These are phyloP conservation scores for Lasius platythorax DNA, from an alignment of 2,888 invertebrate genomes.

Conservation along the genomic window DNA sequence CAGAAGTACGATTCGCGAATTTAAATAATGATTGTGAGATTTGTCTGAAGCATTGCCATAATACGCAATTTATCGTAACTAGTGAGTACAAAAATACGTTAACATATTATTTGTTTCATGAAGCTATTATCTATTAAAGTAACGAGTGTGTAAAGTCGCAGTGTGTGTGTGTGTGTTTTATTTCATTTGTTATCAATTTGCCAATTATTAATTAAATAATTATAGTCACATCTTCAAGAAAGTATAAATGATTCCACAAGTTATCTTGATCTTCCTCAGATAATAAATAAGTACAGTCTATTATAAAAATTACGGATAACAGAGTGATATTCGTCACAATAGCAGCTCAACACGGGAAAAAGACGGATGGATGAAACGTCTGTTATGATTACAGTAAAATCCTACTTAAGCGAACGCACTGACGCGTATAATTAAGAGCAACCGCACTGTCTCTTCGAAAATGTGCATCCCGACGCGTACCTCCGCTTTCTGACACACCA, in stretches of 20 bases:
- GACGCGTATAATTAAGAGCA: conserved; percentile 47
- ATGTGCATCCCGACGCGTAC: not conserved
- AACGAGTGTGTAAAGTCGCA: too few relatives aligned
- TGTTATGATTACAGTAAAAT: conserved; percentile 22
- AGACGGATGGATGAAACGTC: conserved; percentile 4
- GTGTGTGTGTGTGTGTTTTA: not conserved
- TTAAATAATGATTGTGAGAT: not conserved
- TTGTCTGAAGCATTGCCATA: not conserved
- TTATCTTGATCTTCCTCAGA: not conserved
- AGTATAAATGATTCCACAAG: not conserved
- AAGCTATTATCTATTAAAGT: not conserved
- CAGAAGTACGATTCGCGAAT: not conserved
- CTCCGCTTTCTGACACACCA: conserved; percentile 31
- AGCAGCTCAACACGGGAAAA: not conserved
- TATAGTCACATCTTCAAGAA: not conserved
- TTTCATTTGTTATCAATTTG: not conserved
- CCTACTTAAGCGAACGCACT: conserved; percentile 17
- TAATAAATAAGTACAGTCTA: not conserved
- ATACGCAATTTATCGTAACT: not conserved
- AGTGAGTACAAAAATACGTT: not conserved
- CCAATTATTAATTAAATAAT: conserved; percentile 16
- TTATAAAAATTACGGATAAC: not conserved
- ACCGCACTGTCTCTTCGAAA: conserved; percentile 27
- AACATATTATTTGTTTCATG: not conserved
- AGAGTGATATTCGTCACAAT: not conserved